Conservation (phyloP, 2,888 invertebrate species). For the Schizaphis graminum region DNA sequence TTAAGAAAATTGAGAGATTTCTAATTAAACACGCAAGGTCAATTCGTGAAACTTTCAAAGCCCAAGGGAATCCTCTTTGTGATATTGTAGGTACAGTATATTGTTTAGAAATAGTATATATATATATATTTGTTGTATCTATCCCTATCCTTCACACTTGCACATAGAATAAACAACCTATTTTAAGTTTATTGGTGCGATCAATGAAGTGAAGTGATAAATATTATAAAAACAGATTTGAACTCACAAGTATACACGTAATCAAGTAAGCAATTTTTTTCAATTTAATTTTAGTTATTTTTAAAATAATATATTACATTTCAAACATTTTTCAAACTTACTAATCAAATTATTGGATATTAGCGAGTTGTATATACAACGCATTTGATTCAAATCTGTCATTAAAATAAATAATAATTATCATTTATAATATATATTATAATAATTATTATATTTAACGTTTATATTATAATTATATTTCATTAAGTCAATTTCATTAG, state of each 20-base stretch:
- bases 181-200: not conserved
- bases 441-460: too few relatives aligned
- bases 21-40: not conserved
- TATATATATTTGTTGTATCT: not conserved
- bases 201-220: not conserved
- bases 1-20: not conserved
- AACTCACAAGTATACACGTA: not conserved
- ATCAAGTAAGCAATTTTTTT: not conserved
- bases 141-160: not conserved
- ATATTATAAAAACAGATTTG: not conserved
- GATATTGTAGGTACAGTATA: not conserved
- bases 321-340: not conserved
- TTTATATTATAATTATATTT: too few relatives aligned
- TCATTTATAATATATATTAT: too few relatives aligned
- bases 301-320: not conserved
- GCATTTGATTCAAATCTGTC: not conserved
- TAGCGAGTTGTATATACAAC: not conserved
- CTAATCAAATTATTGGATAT: not conserved
- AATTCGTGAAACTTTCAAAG: not conserved
- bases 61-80: too few relatives aligned
- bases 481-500: not conserved
- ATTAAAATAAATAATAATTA: not conserved
- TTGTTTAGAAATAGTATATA: not conserved
- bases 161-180: not conserved
- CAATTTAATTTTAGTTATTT: not conserved